These are phyloP conservation scores for Allygus modestus DNA, from an alignment of 2,888 invertebrate genomes.

Conservation along the genomic window DNA sequence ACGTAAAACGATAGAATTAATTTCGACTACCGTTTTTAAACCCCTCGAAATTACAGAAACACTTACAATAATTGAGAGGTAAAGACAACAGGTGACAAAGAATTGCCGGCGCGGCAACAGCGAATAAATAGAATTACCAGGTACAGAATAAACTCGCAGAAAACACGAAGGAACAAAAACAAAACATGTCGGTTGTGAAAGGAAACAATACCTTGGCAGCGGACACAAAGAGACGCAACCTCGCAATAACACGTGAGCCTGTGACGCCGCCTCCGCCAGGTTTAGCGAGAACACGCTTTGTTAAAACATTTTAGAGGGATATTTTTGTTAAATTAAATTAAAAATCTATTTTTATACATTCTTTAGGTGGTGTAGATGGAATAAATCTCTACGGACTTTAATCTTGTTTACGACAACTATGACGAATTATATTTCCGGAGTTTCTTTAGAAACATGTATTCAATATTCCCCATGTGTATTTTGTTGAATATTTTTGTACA, in stretches of 20 bases:
- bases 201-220: neutral
- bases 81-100: neutral
- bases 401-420: too few species aligned
- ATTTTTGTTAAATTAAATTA: neutral
- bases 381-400: too few species aligned
- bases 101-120: neutral
- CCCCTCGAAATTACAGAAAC: too few species aligned
- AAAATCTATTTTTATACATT: too few species aligned
- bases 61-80: neutral
- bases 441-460: too few species aligned
- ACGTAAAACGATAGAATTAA: too few species aligned
- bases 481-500: too few species aligned
- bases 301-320: neutral
- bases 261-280: neutral
- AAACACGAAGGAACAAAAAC: slow-evolving; percentile 23
- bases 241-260: neutral
- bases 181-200: slow-evolving; percentile 14
- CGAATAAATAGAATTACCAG: neutral
- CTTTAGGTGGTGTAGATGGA: too few species aligned
- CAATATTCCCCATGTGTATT: too few species aligned
- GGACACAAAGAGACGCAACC: neutral
- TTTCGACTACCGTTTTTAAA: too few species aligned
- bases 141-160: neutral
- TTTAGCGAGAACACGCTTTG: neutral
- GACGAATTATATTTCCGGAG: too few species aligned